Conservation (phyloP, 2,113 vertebrate genomes). For the Istiophorus platypterus region DNA sequence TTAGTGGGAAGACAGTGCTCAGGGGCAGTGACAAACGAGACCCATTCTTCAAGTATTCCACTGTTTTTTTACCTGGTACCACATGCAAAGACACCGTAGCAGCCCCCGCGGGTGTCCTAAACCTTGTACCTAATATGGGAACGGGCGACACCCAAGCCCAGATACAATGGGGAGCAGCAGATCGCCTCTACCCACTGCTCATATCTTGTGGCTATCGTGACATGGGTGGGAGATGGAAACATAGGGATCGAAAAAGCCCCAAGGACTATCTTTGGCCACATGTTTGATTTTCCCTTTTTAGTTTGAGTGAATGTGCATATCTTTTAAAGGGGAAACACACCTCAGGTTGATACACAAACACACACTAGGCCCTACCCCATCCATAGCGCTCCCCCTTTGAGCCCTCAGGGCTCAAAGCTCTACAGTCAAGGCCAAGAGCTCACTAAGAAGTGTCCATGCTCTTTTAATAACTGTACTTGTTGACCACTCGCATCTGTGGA, state of each 20-base stretch:
- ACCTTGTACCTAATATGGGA: constrained; percentile 54
- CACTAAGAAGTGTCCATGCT: constrained; percentile 66
- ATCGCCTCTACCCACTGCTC: constrained; percentile 53
- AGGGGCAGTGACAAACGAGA: constrained; percentile 91
- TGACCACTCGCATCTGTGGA: constrained; percentile 93
- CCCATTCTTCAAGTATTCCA: constrained; percentile 97
- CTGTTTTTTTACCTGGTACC: constrained; percentile 65
- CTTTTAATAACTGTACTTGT: constrained; percentile 96
- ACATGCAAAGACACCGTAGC: constrained; percentile 39
- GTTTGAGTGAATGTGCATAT: constrained; percentile 72
- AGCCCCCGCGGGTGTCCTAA: constrained; percentile 74
- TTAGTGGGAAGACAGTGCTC: constrained; percentile 96
- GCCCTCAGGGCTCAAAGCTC: constrained; percentile 63
- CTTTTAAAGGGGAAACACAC: constrained; percentile 73
- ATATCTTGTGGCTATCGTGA: constrained; percentile 66
- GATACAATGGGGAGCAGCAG: constrained; percentile 51
- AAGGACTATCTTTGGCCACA: constrained; percentile 92
- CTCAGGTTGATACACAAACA: constrained; percentile 70
- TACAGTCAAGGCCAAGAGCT: constrained; percentile 77
- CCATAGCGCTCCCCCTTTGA: constrained; percentile 29
- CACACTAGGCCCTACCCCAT: constrained; percentile 69
- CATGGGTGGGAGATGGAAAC: constrained; percentile 72
- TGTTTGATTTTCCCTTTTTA: constrained; percentile 82
- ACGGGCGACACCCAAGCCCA: constrained; percentile 50
- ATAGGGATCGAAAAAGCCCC: constrained; percentile 82